phyloP scores from a whole-genome alignment of 2,888 invertebrate genomes.

The Ariolimax columbianus region DNA sequence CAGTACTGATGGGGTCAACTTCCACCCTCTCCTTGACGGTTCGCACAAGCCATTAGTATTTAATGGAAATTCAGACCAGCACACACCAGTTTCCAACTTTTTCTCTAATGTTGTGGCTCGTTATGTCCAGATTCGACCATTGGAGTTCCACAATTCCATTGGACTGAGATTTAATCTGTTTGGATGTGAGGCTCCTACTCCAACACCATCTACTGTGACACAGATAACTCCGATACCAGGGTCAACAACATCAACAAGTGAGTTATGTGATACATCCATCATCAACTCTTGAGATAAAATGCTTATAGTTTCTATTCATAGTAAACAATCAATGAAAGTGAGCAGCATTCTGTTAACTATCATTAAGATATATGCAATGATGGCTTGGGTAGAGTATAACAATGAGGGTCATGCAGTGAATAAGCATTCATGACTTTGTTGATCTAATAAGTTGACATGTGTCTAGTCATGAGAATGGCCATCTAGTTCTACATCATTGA shows the following conservation, averaged over 20 bases:
- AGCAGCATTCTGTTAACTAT: too few relatives aligned
- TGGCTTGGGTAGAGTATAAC: background rate
- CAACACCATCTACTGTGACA: slow-evolving; percentile 15
- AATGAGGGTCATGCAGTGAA: background rate
- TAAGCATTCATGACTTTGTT: background rate
- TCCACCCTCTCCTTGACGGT: slow-evolving; percentile 46
- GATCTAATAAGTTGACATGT: background rate
- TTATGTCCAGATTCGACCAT: slow-evolving; percentile 77
- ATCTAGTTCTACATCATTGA: background rate
- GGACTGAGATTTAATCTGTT: slow-evolving; percentile 67
- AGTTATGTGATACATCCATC: background rate
- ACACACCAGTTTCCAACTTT: slow-evolving; percentile 57
- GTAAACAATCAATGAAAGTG: background rate
- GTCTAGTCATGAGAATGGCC: background rate
- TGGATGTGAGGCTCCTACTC: slow-evolving; percentile 64
- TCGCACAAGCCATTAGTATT: slow-evolving; percentile 80
- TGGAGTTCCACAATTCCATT: slow-evolving; percentile 65
- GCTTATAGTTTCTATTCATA: background rate
- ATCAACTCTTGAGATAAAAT: background rate
- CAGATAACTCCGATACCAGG: background rate
- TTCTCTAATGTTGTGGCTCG: slow-evolving; percentile 57
- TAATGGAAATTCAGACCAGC: slow-evolving; percentile 59
- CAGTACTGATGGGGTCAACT: slow-evolving; percentile 65
- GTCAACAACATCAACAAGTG: background rate
- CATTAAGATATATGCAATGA: background rate